phyloP scores from a whole-genome alignment of 2,113 vertebrate species.

The Neolamprologus ventralis region DNA sequence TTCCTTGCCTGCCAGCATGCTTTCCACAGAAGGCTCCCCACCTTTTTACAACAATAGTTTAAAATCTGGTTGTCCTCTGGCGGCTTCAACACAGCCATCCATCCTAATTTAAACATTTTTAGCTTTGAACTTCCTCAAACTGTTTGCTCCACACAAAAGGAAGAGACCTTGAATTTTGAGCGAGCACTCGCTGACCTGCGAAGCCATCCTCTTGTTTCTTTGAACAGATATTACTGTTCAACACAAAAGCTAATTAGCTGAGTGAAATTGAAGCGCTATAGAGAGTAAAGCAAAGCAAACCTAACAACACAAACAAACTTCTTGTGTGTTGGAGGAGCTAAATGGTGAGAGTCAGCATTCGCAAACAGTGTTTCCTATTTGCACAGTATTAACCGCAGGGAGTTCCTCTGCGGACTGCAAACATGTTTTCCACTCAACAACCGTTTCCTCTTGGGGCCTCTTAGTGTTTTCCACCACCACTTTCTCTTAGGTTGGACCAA shows the following conservation, averaged over 20 bases:
- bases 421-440: constrained; percentile 43
- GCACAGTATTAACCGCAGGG: not conserved
- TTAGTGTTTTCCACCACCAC: constrained; percentile 28
- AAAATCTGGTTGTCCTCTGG: constrained; percentile 4
- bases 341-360: constrained; percentile 8
- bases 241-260: not conserved
- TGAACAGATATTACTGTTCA: constrained; percentile 19
- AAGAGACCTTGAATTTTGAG: not conserved
- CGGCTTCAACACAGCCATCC: not conserved
- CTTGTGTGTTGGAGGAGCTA: not conserved
- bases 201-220: not conserved
- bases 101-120: constrained; percentile 28
- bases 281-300: not conserved
- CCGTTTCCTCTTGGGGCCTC: constrained; percentile 12
- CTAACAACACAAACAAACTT: not conserved
- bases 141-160: not conserved
- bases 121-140: not conserved
- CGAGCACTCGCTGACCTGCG: not conserved
- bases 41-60: not conserved
- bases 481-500: constrained; percentile 4
- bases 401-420: constrained; percentile 4
- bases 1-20: not conserved
- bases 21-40: not conserved
- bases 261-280: not conserved
- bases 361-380: not conserved